These are phyloP conservation scores for Eueides isabella DNA, from an alignment of 1,140 invertebrate species.

Conservation along the genomic window DNA sequence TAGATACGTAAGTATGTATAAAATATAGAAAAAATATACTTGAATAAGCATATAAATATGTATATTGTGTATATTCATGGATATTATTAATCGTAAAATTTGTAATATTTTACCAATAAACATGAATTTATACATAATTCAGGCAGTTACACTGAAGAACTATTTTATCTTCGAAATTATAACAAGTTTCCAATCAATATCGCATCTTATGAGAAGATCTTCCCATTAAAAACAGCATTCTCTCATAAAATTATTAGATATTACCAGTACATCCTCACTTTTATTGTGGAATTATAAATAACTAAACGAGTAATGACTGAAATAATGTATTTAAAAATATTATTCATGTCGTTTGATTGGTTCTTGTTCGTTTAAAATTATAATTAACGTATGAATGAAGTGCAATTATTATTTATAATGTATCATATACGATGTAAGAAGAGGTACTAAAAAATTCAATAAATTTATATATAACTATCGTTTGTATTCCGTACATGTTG, in stretches of 20 bases:
- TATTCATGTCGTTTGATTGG: neutral
- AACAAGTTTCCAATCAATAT: neutral
- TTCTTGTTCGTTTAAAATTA: constrained; percentile 8
- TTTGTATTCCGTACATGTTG: constrained; percentile 25
- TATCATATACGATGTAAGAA: neutral
- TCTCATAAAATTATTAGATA: neutral
- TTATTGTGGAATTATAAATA: neutral
- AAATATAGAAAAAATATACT: too few species aligned
- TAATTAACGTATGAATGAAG: constrained; percentile 11
- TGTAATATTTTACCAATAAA: neutral
- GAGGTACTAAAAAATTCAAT: constrained; percentile 2
- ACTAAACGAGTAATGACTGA: neutral
- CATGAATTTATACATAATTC: neutral
- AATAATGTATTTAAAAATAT: neutral
- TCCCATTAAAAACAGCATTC: constrained; percentile 1
- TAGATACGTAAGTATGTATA: too few species aligned
- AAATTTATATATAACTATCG: constrained; percentile 16
- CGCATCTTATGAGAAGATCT: neutral
- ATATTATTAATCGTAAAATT: neutral
- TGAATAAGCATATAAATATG: too few species aligned
- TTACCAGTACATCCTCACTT: neutral
- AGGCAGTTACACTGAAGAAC: neutral
- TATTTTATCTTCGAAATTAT: neutral
- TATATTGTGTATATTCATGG: too few species aligned
- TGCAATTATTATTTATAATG: constrained; percentile 10